Base-by-base conservation (phyloP, 2,113 vertebrate genomes). In the Sorex araneus region DNA sequence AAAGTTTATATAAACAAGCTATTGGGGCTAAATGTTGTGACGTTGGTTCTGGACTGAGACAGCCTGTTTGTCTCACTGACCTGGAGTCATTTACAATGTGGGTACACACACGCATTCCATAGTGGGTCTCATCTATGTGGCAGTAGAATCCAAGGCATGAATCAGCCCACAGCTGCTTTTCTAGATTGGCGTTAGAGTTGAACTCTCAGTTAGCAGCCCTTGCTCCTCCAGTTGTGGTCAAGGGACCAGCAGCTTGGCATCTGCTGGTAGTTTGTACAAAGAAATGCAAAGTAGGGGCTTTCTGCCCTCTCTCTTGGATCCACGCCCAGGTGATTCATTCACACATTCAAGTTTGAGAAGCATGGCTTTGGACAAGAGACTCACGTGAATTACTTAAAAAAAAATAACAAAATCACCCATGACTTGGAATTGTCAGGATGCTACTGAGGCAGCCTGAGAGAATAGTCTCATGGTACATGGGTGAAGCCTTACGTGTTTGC, bases 1-100 rank as follows among this genome's bases (percentile, higher is more conserved):
- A 71, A 93, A 96, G 96, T 97, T 96, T 80, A 77, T 84, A 85
- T 87, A 96, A 96, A 97, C 93, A 96, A 84, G 95, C 73, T 67
- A 54, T 15, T 32, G 67, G 45, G 36, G 77, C 45, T 93, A 60
- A 15, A 75, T 71, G 87, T 91, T 84, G 94, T 69, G 27, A 75
- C 88, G 94, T 96, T 92, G 83, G 89, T 89, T 95, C 74, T 87
- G 57, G 73, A 83, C 77, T 91, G 93, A 95, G 64, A 43, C 71
- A 60, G n/a, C 71, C 69, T 93, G 84, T 92, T 50, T 81, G 40
- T 80, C 88, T 89, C 69, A 21, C 19, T 57, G 67, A 88, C 76
- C 60, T 87, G 7, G 82, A 79, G 75, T 77, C 73, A 73, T 91
- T 95, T 92, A 69, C n/a, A 66, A 25, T 92, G 15, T 63, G 79